Base-by-base conservation (phyloP, 23 tunicate genomes). In the Ciona savignyi region DNA sequence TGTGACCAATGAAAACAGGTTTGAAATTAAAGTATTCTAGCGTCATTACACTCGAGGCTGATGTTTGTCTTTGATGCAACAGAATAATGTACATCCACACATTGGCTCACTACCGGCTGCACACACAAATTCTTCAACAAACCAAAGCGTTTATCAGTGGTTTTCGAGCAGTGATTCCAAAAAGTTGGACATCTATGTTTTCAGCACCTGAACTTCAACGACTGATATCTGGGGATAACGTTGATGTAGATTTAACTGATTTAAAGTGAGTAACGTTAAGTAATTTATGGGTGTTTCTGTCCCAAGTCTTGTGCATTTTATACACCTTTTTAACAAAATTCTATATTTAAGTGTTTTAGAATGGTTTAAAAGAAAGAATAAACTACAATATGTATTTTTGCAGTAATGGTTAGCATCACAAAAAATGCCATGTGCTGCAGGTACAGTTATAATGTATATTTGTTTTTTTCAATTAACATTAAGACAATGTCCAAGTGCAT, bases 31-130 rank as follows among this genome's bases (percentile, higher is more conserved):
- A 27, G 1, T 23, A 27, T 66, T 33, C 27, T 29, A 15, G 23
- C 23, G 62, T 24, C 20, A 60, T 30, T 62, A 27, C 27, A 26
- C n/a, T n/a, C n/a, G n/a, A n/a, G n/a, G n/a, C n/a, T 65, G 26
- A 15, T 65, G 20, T 65, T 65, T 65, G 27, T 21, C n/a, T 6
- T 68, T 68, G 23, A 24, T 31, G 4, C 11, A 22, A n/a, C 77
- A 91, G 99, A 48, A 78, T 94, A 22, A 79, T 83, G 80, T 94
- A 94, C 82, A 88, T 94, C 65, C 99, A 94, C 85, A 94, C 83
- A 60, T 23, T 94, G 60, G 99, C 99, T 4, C 99, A 94, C 49
- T 94, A 82, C 60, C 89, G 99, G 29, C 77, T 94, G 35, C 89
- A 86, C 85, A 94, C 90, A 3, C 99, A 94, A 69, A 88, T 94